A percentile compares a stretch with the other conserved stretches of the same genome.
phyloP scores from a whole-genome alignment of 2,797 vertebrate genomes.

The Pseudocheirus occidentalis region DNA sequence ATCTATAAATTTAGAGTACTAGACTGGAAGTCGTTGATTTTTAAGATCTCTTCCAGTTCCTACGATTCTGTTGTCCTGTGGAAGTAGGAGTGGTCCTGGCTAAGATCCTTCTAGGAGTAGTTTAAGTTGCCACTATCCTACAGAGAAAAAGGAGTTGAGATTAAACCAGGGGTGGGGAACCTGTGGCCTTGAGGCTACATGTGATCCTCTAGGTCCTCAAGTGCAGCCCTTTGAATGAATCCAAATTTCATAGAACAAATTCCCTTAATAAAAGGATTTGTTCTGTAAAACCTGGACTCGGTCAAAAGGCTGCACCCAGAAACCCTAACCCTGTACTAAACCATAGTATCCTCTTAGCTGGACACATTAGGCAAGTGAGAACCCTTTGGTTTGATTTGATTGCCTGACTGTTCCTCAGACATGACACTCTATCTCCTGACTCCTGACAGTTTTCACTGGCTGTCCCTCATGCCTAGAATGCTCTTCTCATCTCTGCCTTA shows the following conservation, averaged over 20 bases:
- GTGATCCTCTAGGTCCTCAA: too few species aligned
- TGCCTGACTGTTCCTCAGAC: neutral
- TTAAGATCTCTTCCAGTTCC: too few species aligned
- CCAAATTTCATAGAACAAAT: too few species aligned
- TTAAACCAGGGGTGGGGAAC: neutral
- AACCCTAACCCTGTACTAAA: too few species aligned
- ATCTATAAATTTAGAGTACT: neutral
- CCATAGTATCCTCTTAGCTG: neutral
- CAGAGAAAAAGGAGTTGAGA: neutral
- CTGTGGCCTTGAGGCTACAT: too few species aligned
- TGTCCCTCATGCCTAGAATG: neutral
- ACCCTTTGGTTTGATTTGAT: neutral
- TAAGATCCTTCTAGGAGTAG: neutral
- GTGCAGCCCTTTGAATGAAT: too few species aligned
- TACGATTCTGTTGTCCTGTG: neutral
- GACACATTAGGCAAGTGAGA: neutral
- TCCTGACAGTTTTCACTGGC: too few species aligned
- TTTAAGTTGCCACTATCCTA: too few species aligned
- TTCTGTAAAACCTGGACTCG: too few species aligned
- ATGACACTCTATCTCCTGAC: neutral
- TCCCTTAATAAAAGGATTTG: too few species aligned
- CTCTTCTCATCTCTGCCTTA: neutral
- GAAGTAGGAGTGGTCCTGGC: neutral
- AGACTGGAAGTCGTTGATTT: neutral
- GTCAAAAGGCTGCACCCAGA: too few species aligned